Conservation (phyloP, 2,797 vertebrate genomes). For the Pantherophis alleghaniensis region DNA sequence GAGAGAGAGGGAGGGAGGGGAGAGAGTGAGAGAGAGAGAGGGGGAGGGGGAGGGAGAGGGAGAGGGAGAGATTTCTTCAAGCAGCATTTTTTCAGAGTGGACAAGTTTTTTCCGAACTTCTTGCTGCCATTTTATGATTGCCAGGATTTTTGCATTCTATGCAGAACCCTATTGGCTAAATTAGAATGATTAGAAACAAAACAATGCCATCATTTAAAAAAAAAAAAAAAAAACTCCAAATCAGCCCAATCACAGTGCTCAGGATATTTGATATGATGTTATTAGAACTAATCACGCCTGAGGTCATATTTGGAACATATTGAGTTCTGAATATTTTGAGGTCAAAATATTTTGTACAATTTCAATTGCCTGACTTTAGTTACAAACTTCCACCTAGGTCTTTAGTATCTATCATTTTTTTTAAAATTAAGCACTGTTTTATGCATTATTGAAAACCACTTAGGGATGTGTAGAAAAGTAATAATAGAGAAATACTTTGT, state of each 20-base stretch:
- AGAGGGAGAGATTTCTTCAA: neutral
- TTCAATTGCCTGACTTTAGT: neutral
- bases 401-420: neutral
- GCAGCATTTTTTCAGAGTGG: neutral
- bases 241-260: neutral
- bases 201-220: neutral
- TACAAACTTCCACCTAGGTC: neutral
- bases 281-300: neutral
- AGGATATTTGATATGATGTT: neutral
- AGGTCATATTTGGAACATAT: neutral
- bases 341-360: neutral
- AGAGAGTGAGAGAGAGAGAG: neutral
- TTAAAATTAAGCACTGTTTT: neutral
- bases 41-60: neutral
- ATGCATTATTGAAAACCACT: neutral
- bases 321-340: neutral
- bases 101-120: neutral
- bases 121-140: neutral
- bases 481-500: neutral
- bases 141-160: neutral
- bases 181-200: neutral
- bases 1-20: neutral
- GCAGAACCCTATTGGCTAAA: neutral
- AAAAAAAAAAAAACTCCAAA: neutral
- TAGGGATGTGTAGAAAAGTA: neutral